These are phyloP conservation scores for Scaptomyza caliginosa DNA, from an alignment of 2,888 invertebrate species.

Conservation along the genomic window DNA sequence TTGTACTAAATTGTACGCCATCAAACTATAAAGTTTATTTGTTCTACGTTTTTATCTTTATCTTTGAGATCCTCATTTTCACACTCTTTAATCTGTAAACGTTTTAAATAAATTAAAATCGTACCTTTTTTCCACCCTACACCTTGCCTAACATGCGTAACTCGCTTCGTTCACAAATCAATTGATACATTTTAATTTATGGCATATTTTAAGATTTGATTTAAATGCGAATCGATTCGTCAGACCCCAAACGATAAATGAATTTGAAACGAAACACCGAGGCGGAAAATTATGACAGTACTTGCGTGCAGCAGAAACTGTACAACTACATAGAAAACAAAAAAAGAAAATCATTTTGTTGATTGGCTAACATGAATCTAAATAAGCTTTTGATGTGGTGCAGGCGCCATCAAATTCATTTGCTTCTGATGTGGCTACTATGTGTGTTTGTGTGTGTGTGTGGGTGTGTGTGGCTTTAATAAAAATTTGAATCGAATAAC, in stretches of 20 bases:
- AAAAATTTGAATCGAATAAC: conserved; percentile 67
- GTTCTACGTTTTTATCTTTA: not conserved
- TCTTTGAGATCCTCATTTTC: not conserved
- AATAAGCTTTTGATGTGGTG: conserved; percentile 41
- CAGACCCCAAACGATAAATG: conserved; percentile 40
- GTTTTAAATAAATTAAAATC: conserved; percentile 1
- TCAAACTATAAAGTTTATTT: not conserved
- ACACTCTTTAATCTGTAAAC: not conserved
- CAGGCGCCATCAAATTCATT: conserved; percentile 42
- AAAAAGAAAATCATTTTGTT: conserved; percentile 40
- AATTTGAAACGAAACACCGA: conserved; percentile 14
- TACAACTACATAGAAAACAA: too few species aligned
- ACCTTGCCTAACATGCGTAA: conserved; percentile 6
- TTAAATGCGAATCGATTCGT: conserved; percentile 32
- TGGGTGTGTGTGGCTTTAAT: conserved; percentile 29
- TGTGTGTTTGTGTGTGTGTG: conserved; percentile 6
- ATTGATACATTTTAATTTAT: conserved; percentile 22
- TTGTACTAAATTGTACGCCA: not conserved
- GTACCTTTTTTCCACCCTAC: not conserved
- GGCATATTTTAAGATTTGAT: conserved; percentile 40
- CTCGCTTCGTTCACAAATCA: conserved; percentile 2
- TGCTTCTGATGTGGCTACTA: conserved; percentile 41
- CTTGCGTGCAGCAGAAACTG: conserved; percentile 14
- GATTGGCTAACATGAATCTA: conserved; percentile 53
- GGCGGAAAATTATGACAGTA: conserved; percentile 33